Percentiles rank a stretch among this genome's conserved stretches.
Conservation (phyloP, 2,888 invertebrate species). For the Plutella xylostella region DNA sequence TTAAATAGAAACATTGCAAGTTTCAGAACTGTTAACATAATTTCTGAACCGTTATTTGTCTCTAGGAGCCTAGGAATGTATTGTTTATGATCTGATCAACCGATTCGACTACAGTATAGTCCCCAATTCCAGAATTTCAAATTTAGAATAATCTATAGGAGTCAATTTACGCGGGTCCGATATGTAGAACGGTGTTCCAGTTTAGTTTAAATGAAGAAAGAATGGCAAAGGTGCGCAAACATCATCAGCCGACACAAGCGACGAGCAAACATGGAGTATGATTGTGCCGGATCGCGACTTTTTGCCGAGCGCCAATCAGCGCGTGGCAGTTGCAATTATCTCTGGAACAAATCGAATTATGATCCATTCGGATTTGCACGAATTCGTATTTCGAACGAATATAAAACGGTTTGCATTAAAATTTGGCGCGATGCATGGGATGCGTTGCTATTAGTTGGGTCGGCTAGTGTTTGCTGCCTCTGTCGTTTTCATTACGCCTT, state of each 20-base stretch:
- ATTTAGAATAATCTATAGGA: no score
- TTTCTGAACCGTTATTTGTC: no score
- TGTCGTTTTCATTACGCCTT: slow-evolving; percentile 43
- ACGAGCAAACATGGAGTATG: slow-evolving; percentile 59
- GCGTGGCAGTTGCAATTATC: slow-evolving; percentile 70
- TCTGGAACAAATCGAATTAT: slow-evolving; percentile 66
- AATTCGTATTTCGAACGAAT: slow-evolving; percentile 65
- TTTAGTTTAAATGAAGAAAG: slow-evolving; percentile 30
- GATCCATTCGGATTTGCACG: slow-evolving; percentile 71
- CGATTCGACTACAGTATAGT: no score
- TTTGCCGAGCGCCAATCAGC: slow-evolving; percentile 61
- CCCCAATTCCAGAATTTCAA: no score
- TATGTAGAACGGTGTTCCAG: not conserved
- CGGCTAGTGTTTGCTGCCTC: slow-evolving; percentile 28
- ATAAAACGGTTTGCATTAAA: slow-evolving; percentile 71
- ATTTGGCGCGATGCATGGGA: slow-evolving; percentile 65
- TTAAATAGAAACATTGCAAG: no score
- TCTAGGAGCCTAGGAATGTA: no score
- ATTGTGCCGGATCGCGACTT: slow-evolving; percentile 48
- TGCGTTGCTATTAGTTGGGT: slow-evolving; percentile 63
- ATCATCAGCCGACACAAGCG: slow-evolving; percentile 48
- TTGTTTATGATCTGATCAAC: no score
- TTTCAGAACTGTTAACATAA: no score
- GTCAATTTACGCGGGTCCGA: slow-evolving; percentile 1
- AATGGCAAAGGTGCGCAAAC: slow-evolving; percentile 47